Percentiles rank a stretch among this genome's conserved stretches.
phyloP scores from a whole-genome alignment of 2,113 vertebrate genomes.

The Uria lomvia region DNA sequence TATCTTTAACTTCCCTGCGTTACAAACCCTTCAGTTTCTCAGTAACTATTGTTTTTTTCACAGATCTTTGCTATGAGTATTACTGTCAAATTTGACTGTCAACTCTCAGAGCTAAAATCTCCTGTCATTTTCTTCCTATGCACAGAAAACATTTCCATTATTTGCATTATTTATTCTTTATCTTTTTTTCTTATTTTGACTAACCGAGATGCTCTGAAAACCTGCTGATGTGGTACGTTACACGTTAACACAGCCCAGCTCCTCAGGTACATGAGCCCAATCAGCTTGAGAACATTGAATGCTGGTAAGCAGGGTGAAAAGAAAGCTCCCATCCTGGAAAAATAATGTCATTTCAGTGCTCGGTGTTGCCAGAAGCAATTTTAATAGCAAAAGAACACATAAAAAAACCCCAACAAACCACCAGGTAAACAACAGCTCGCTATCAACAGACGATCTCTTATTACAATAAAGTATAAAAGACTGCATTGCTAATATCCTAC shows the following conservation, averaged over 20 bases:
- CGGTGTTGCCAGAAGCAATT: neutral
- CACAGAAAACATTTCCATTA: neutral
- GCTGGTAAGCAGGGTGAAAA: constrained; percentile 98
- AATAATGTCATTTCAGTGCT: neutral
- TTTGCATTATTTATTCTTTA: neutral
- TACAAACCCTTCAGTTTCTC: neutral
- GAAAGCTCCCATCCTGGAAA: constrained; percentile 95
- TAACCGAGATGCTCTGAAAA: constrained; percentile 95
- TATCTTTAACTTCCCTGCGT: neutral
- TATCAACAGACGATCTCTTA: neutral
- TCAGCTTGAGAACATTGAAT: constrained; percentile 93
- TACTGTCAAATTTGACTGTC: neutral
- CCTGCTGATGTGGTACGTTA: constrained; percentile 96
- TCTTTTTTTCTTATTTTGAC: neutral
- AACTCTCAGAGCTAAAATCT: neutral
- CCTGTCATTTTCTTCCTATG: neutral
- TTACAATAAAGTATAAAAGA: neutral
- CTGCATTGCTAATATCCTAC: neutral
- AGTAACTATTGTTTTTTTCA: neutral
- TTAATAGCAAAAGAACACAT: neutral
- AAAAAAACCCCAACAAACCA: neutral
- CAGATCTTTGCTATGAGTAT: neutral
- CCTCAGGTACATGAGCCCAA: constrained; percentile 96
- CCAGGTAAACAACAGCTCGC: neutral
- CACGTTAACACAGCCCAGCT: constrained; percentile 98